Percentiles rank a stretch among this genome's conserved stretches.
Evolutionary conservation across 2,888 invertebrate genomes (phyloP).

Genomic region (Campoplex nolae): DNA sequence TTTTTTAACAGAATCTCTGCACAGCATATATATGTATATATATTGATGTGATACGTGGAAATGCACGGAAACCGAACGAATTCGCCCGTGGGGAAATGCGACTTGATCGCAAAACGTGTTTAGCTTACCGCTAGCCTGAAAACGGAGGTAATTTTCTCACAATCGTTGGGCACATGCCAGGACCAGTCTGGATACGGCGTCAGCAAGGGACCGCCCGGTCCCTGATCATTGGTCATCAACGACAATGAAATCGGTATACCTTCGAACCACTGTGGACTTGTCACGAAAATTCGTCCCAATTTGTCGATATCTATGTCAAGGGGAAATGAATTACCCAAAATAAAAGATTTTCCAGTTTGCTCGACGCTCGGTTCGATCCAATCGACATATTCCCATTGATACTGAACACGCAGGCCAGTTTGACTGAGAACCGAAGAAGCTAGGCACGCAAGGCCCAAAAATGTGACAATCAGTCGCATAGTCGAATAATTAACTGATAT

Average conservation of each 20-base stretch:
- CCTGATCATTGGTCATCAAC: slow-evolving; percentile 76
- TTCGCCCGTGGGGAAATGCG: slow-evolving; percentile 39
- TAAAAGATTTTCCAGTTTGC: slow-evolving; percentile 78
- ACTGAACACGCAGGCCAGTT: slow-evolving; percentile 74
- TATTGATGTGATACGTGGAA: not conserved
- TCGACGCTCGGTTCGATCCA: slow-evolving; percentile 79
- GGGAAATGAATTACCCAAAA: slow-evolving; percentile 80
- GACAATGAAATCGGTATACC: slow-evolving; percentile 83
- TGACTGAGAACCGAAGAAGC: slow-evolving; percentile 62
- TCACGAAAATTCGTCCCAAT: slow-evolving; percentile 81
- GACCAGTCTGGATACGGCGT: slow-evolving; percentile 82
- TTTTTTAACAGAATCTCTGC: not conserved
- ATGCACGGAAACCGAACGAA: slow-evolving; percentile 12
- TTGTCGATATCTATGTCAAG: slow-evolving; percentile 82
- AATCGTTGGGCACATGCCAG: slow-evolving; percentile 79
- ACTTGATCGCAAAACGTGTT: slow-evolving; percentile 39
- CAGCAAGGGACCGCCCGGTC: slow-evolving; percentile 80
- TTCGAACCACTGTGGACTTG: slow-evolving; percentile 82
- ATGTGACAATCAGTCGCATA: not conserved
- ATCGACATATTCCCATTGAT: slow-evolving; percentile 81
- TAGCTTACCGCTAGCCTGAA: slow-evolving; percentile 83
- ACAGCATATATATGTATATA: not conserved
- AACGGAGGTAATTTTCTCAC: slow-evolving; percentile 81
- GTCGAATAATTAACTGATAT: not conserved
- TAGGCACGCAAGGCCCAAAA: slow-evolving; percentile 44